Conservation (phyloP, 2,797 vertebrate species). For the Tiaroga cobitis region DNA sequence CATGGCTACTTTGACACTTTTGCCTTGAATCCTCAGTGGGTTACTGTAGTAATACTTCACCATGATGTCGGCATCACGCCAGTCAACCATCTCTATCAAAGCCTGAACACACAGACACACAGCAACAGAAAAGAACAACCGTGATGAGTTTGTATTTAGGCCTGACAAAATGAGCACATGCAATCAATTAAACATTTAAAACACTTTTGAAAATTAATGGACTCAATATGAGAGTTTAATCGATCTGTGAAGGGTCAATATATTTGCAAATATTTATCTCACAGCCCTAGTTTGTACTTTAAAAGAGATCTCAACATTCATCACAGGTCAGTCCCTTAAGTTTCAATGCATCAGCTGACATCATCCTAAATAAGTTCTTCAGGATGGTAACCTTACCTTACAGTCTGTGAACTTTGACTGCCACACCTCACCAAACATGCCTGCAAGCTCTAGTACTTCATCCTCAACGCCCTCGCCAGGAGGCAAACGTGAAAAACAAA, state of each 20-base stretch:
- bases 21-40: conserved; percentile 62
- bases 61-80: conserved; percentile 66
- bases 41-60: conserved; percentile 66
- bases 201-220: neutral
- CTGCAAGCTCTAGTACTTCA: conserved; percentile 59
- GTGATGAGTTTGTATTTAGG: neutral
- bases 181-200: neutral
- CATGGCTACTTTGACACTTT: conserved; percentile 57
- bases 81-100: conserved; percentile 65
- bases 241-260: neutral
- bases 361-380: neutral
- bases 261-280: no score
- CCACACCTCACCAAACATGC: conserved; percentile 63
- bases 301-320: neutral
- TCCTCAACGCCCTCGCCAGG: conserved; percentile 50
- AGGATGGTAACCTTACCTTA: conserved; percentile 49
- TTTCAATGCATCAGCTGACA: neutral
- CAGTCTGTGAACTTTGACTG: conserved; percentile 55
- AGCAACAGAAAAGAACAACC: neutral
- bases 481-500: conserved; percentile 61
- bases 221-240: neutral
- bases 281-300: neutral
- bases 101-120: conserved; percentile 53
- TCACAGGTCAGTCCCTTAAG: neutral
- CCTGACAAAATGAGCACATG: neutral